A percentile compares a stretch with the other conserved stretches of the same genome.
phyloP scores from a whole-genome alignment of 2,797 vertebrate genomes.

The Coracias cyanogaster region DNA sequence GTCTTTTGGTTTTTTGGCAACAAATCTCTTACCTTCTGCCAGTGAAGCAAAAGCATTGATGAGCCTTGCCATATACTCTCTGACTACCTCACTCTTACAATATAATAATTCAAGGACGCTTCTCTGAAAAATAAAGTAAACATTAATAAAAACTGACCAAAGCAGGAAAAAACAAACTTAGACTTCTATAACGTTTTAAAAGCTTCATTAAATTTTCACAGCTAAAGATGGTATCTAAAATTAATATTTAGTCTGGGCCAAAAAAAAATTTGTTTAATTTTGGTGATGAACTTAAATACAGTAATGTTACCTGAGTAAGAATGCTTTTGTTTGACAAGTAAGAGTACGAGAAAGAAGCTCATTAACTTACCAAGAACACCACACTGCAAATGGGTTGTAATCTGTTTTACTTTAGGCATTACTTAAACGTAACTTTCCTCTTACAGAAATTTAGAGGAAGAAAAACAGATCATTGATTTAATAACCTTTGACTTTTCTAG shows the following conservation, averaged over 20 bases:
- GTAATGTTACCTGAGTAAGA: background rate
- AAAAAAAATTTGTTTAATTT: background rate
- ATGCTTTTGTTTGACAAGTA: background rate
- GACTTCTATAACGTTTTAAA: background rate
- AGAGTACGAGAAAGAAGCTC: background rate
- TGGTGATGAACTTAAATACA: background rate
- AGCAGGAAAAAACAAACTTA: background rate
- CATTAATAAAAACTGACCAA: background rate
- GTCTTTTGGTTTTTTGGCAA: background rate
- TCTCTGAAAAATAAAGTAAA: constrained; percentile 76
- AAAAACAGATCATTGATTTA: background rate
- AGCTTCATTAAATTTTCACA: background rate
- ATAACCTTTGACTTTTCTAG: background rate
- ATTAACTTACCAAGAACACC: background rate
- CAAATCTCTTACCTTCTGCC: constrained; percentile 85
- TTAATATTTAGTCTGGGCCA: background rate
- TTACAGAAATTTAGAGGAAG: background rate
- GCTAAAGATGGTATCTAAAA: background rate
- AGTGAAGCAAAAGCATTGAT: constrained; percentile 93
- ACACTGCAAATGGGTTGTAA: background rate
- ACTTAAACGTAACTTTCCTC: background rate
- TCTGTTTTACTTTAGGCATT: background rate
- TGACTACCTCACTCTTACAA: constrained; percentile 87
- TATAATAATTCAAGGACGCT: constrained; percentile 85
- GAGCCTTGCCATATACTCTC: constrained; percentile 91